Evolutionary conservation across 2,113 vertebrate species (phyloP).

Genomic region (Rhizomys pruinosus): DNA sequence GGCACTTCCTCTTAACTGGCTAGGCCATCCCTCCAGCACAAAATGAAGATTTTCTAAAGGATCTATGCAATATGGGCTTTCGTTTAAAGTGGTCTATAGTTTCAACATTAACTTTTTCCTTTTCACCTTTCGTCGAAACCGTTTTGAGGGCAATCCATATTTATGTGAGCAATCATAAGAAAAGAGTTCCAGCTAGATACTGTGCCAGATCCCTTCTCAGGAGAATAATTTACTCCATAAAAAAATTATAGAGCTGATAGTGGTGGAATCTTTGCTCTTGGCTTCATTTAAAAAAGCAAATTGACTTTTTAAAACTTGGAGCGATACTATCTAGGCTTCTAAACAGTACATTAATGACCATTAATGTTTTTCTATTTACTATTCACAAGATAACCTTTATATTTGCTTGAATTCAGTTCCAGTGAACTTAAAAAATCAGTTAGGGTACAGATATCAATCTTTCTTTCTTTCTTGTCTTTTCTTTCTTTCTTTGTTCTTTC

Average conservation of each 20-base stretch:
- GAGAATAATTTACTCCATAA: background rate
- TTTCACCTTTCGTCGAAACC: conserved; percentile 50
- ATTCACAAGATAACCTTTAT: conserved; percentile 30
- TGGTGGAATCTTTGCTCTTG: background rate
- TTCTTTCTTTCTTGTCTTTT: no score
- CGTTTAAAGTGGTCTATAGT: background rate
- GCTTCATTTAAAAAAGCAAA: background rate
- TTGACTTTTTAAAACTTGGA: no score
- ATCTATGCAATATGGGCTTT: background rate
- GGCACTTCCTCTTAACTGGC: no score
- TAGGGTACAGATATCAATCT: no score
- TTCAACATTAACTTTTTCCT: conserved; percentile 52
- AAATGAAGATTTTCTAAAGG: no score
- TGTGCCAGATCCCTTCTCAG: conserved; percentile 12
- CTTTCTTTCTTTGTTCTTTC: background rate
- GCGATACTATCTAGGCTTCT: no score
- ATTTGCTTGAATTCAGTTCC: conserved; percentile 53
- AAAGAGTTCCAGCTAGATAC: no score
- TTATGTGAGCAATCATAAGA: conserved; percentile 47
- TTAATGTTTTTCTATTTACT: no score
- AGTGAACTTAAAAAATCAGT: no score
- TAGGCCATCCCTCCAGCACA: no score
- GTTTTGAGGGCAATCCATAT: conserved; percentile 31
- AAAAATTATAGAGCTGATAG: background rate
- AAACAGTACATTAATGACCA: no score